Base-by-base conservation (phyloP, 2,113 vertebrate species). In the Stegostoma tigrinum region DNA sequence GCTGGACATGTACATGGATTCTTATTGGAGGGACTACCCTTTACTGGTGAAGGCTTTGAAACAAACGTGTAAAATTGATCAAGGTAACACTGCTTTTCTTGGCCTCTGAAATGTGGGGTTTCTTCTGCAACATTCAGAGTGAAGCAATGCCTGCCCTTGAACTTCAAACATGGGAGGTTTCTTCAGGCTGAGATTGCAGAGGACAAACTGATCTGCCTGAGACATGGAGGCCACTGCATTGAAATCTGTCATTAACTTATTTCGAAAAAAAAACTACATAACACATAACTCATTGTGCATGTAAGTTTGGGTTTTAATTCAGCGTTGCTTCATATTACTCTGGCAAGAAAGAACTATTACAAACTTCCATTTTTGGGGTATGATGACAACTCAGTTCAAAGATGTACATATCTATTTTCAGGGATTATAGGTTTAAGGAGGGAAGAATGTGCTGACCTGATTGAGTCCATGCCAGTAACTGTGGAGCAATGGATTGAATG, bases 1-100 rank as follows among this genome's bases (percentile, higher is more conserved):
- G 96, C 96, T 99, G 97, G 98, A 98, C 23, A 97, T 98, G 96
- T 99, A 99, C 61, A 96, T 99, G 96, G 98, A 99, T 97, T 98
- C 98, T 96, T 99, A 99, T 98, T 99, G 98, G 97, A 98, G 99
- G 97, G 99, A 99, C 96, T 99, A 98, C 96, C 99, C 99, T 96
- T 97, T 98, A 48, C 97, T 99, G 96, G 98, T 99, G 48, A 98
- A 97, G 97, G 97, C 97, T 95, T 98, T 98, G 96, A 98, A 96
- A 70, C 98, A 99, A 96, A 97, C 97, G 34, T 99, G 98, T 95
- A 64, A 98, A 95, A 97, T 99, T 95, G 99, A 99, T 96, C 98
- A 98, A 96, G 97, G 99, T 99, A 97, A 97, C 10, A 72, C 5
- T 52, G 24, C 24, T 95, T 83, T 64, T 61, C 64, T 98, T 96